A percentile compares a stretch with the other conserved stretches of the same genome.
Evolutionary conservation across 2,113 vertebrate genomes (phyloP).

Genomic region (Aptenodytes forsteri): DNA sequence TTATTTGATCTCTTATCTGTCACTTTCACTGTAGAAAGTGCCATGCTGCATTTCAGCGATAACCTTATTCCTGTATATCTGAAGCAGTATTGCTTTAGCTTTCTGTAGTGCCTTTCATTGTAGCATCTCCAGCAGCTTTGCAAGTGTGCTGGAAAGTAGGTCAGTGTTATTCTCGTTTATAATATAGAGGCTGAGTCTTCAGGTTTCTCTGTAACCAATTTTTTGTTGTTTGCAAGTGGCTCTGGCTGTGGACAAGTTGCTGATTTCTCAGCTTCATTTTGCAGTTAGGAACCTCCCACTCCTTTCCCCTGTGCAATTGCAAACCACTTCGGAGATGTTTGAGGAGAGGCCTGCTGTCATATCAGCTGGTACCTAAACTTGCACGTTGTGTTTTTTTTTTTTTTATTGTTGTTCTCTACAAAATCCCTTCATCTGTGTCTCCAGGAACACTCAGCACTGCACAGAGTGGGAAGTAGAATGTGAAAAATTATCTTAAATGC

Average conservation of each 20-base stretch:
- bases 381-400: fast-evolving
- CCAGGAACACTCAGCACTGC: fast-evolving
- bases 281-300: not conserved
- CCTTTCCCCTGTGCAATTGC: not conserved
- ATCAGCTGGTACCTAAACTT: not conserved
- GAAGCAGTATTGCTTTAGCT: not conserved
- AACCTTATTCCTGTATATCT: not conserved
- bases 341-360: not conserved
- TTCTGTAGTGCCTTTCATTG: not conserved
- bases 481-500: not conserved
- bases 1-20: constrained; percentile 17
- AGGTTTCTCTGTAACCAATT: not conserved
- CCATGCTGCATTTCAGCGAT: not conserved
- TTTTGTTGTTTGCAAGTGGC: not conserved
- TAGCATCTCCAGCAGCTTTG: constrained; percentile 30
- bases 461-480: not conserved
- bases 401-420: not conserved
- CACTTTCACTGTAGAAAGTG: not conserved
- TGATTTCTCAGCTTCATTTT: not conserved
- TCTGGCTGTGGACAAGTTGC: not conserved
- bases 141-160: constrained; percentile 21
- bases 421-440: not conserved
- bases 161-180: not conserved
- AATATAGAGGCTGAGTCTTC: not conserved
- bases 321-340: not conserved